Percentiles rank a stretch among this genome's conserved stretches.
Evolutionary conservation across 1,140 invertebrate species (phyloP).

Genomic region (Frieseomelitta varia): DNA sequence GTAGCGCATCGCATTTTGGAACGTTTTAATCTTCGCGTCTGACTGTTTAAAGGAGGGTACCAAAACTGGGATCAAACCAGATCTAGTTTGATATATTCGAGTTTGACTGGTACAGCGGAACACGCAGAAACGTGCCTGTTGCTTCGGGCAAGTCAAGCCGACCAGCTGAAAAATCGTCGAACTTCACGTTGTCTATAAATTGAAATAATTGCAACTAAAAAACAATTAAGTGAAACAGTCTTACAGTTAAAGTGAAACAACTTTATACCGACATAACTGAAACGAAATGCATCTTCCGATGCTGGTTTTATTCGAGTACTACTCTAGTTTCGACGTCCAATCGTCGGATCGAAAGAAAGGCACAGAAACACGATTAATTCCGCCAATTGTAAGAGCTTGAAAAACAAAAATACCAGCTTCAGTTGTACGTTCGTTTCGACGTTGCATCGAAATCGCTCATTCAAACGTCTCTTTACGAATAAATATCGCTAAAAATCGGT

Average conservation of each 20-base stretch:
- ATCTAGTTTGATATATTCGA: slow-evolving; percentile 48
- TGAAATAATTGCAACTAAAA: no score
- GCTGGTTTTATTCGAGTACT: no score
- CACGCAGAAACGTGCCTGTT: not conserved
- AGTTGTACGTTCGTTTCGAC: not conserved
- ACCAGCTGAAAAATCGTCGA: not conserved
- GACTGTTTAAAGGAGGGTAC: slow-evolving; percentile 15
- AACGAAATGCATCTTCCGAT: no score
- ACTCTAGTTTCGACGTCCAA: no score
- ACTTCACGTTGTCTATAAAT: not conserved
- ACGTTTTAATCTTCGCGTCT: not conserved
- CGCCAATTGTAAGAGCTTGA: not conserved
- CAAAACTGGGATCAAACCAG: not conserved
- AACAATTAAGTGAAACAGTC: no score
- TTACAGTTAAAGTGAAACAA: no score
- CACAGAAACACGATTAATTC: no score
- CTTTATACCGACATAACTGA: no score
- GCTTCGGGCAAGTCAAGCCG: no score
- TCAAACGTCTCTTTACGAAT: no score
- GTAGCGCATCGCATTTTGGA: not conserved
- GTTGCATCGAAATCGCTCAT: slow-evolving; percentile 6
- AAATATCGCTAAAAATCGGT: no score
- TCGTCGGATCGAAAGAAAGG: no score
- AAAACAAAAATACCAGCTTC: not conserved
- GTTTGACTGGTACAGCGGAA: slow-evolving; percentile 27